Base-by-base conservation (phyloP, 2,888 invertebrate genomes). In the Heliconius ethilla region DNA sequence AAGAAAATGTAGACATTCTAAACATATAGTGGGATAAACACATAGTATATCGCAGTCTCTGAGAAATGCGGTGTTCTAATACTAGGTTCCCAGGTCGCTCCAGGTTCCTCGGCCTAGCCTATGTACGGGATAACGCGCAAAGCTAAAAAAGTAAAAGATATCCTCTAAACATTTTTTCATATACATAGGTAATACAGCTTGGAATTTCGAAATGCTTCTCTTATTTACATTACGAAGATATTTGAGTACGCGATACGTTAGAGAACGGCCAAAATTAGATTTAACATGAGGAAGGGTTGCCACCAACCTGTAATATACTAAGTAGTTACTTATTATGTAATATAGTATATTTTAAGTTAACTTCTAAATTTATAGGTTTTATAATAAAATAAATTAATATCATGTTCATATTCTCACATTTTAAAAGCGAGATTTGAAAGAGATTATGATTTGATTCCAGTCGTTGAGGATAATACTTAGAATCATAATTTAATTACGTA, bases 201-300 rank as follows among this genome's bases (percentile, higher is more conserved):
- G 33, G 33, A 59, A 72, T 33, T 72, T 59, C 22, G 59, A 37
- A 72, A 59, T 72, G 37, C 59, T 33, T 59, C 33, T 59, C 59
- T 55, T 37, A 72, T 59, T 72, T 72, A 72, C 37, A 59, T 72
- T 37, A 59, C 59, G 59, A 59, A 72, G 33, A 72, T 72, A 72
- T 59, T 72, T 45, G 69, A 59, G 37, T 59, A 72, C 15, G 59
- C 59, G 33, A 72, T 72, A 72, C 72, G 72, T 72, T 72, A 72
- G 72, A 74, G 74, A 27, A 74, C 74, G 62, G 40, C 29, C 63
- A 74, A 74, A 74, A 74, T 74, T 74, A 63, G 45, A 74, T 65
- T 74, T 45, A 65, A 74, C 18, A 62, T 27, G 27, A 63, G 27
- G 13, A 40, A 65, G 63, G 74, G 74, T 74, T 74, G 65, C 40